Evolutionary conservation across 2,113 vertebrate genomes (phyloP), one percentile per base, ranked within the genome.

Genomic region (Dasyprocta punctata): DNA sequence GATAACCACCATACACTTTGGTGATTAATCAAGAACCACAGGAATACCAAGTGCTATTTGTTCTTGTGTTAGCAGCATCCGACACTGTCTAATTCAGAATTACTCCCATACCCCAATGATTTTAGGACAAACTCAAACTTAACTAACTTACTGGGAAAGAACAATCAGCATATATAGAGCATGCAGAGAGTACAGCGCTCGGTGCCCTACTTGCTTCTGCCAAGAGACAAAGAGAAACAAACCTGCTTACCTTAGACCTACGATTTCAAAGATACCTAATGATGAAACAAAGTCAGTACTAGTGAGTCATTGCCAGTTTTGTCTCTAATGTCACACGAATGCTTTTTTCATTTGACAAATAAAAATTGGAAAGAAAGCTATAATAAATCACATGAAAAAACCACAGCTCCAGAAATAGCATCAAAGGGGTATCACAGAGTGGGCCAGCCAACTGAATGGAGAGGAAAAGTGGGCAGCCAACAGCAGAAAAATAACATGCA

Each of bases 271-370:
- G 38, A 13, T 52, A 73, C 7, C 14, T 67, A 36, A 20, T 69
- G 22, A 82, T 77, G 60, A 84, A 92, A 88, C 44, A 12, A 95
- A 94, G 19, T 75, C 28, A 71, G 90, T 82, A 44, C 47, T 61
- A 81, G 89, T 56, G n/a, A 28, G 87, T 96, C 80, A 65, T 60
- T 86, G 33, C 24, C 9, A 90, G n/a, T 92, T 97, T 96, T 54
- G 82, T 69, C 77, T 88, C 22, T 93, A 19, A 81, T 88, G 49
- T 90, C 10, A 11, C 61, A 94, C 73, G 16, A 77, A 90, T n/a
- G 26, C 5, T 61, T 71, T 71, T 92, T 90, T 12, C 20, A 41
- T 69, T 26, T 85, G 49, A 47, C 49, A 84, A 30, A 54, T 54
- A 90, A 93, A 83, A 13, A 24, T 9, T 86, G 36, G 26, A 61